Percentiles rank a stretch among this genome's conserved stretches.
These are phyloP conservation scores for Eristalinus aeneus DNA, from an alignment of 2,888 invertebrate genomes.

Conservation along the genomic window DNA sequence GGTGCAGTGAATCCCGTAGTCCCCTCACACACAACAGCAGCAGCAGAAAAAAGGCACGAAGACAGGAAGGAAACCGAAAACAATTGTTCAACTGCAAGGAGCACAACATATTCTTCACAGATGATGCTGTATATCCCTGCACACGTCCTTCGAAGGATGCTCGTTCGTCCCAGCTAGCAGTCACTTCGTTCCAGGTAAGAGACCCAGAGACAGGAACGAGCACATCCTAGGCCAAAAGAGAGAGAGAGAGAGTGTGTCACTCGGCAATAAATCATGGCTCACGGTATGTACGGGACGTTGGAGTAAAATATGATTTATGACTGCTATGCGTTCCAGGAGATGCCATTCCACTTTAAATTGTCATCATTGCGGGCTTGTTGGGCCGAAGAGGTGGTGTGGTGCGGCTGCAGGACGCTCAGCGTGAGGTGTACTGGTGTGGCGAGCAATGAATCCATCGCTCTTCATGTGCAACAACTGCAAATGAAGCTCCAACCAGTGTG, in stretches of 20 bases:
- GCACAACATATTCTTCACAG: constrained; percentile 57
- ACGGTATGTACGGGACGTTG: constrained; percentile 64
- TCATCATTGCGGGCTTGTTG: constrained; percentile 55
- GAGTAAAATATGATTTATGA: constrained; percentile 70
- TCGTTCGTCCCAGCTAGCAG: neutral
- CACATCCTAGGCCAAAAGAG: neutral
- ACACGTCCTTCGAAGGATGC: neutral
- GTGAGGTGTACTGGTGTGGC: neutral
- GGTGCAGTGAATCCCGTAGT: constrained; percentile 11
- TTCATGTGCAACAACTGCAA: constrained; percentile 69
- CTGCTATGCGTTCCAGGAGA: constrained; percentile 61
- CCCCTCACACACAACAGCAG: neutral
- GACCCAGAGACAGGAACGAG: neutral
- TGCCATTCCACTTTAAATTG: constrained; percentile 71
- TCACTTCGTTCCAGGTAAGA: constrained; percentile 44
- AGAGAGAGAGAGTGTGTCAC: constrained; percentile 53
- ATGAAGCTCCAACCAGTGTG: constrained; percentile 63
- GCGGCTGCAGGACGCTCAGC: neutral
- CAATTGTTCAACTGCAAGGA: constrained; percentile 60
- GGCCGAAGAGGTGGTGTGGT: neutral
- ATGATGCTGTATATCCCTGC: constrained; percentile 24
- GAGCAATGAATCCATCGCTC: constrained; percentile 49
- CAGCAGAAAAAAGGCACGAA: neutral
- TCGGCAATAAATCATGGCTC: constrained; percentile 68
- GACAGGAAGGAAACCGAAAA: constrained; percentile 36